These are phyloP conservation scores for Pterocles gutturalis DNA, from an alignment of 2,113 vertebrate species.

Conservation along the genomic window DNA sequence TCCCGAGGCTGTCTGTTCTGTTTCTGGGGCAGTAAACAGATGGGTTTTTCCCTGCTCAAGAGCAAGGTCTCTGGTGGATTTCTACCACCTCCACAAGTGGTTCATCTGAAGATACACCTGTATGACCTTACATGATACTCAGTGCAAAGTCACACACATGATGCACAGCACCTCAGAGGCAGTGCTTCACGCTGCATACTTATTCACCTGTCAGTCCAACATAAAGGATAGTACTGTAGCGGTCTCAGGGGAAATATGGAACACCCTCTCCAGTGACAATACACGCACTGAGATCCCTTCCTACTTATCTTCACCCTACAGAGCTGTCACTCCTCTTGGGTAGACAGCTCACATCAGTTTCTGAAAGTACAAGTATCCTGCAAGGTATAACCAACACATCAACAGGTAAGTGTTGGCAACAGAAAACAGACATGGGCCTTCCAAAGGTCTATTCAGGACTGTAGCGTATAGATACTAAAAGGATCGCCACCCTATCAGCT, in stretches of 20 bases:
- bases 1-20: neutral
- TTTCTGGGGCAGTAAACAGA: neutral
- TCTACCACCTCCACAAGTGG: neutral
- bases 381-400: neutral
- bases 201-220: neutral
- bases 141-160: neutral
- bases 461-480: neutral
- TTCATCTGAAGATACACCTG: neutral
- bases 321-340: neutral
- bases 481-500: neutral
- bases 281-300: neutral
- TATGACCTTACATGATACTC: neutral
- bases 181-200: neutral
- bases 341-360: neutral
- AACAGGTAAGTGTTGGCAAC: neutral
- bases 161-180: neutral
- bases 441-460: neutral
- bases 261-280: neutral
- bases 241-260: neutral
- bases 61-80: neutral
- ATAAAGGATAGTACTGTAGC: neutral
- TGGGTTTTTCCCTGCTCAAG: neutral
- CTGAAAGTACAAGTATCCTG: neutral
- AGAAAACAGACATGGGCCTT: neutral
- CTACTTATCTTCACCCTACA: neutral